Evolutionary conservation across 2,888 invertebrate species (phyloP).

Genomic region (Pandemis cinnamomeana): DNA sequence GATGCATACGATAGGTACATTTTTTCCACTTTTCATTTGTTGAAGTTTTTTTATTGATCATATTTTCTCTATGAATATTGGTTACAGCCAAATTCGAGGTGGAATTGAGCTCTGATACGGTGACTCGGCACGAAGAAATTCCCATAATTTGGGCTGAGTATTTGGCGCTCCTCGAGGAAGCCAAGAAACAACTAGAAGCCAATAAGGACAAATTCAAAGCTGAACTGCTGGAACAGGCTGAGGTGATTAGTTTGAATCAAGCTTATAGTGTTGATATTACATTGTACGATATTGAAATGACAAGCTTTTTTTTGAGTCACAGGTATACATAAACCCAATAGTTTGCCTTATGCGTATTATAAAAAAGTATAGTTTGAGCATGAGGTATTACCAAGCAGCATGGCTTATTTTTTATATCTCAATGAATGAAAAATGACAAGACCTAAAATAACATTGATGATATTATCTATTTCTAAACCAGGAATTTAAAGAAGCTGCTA

Average conservation of each 20-base stretch:
- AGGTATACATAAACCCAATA: no score
- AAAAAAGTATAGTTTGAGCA: no score
- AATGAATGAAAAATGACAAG: background rate
- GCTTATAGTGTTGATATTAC: no score
- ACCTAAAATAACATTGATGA: background rate
- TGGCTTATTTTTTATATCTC: background rate
- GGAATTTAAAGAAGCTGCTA: constrained; percentile 88
- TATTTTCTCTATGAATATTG: background rate
- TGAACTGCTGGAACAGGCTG: constrained; percentile 88
- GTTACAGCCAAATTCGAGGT: constrained; percentile 88
- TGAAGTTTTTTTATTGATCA: no score
- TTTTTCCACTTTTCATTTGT: background rate
- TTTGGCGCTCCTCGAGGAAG: constrained; percentile 87
- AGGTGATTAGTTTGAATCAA: constrained; percentile 63
- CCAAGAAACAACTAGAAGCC: constrained; percentile 89
- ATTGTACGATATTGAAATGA: background rate
- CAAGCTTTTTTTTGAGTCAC: no score
- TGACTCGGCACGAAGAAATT: constrained; percentile 83
- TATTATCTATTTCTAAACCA: constrained; percentile 46
- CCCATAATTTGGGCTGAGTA: constrained; percentile 89
- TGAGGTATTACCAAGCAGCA: no score
- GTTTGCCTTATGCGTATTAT: no score
- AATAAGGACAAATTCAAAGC: constrained; percentile 90
- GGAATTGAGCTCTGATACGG: constrained; percentile 86
- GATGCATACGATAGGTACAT: constrained; percentile 87